Base-by-base conservation (phyloP, 2,113 vertebrate genomes). In the Vulpes ferrilata region DNA sequence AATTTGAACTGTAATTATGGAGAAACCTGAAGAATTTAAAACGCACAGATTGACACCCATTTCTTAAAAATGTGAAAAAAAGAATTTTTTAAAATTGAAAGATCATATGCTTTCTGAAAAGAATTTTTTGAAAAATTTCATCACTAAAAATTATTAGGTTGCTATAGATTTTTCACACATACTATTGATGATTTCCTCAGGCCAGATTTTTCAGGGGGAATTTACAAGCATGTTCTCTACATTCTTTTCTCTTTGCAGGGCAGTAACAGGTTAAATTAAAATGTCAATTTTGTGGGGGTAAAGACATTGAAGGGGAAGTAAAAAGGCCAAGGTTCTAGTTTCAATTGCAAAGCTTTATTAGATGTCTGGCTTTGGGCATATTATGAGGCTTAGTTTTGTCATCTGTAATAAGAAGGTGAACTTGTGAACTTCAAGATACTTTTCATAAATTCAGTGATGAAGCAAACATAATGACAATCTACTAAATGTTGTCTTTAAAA, bases 11-110 rank as follows among this genome's bases (percentile, higher is more conserved):
- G 11, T 51, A 79, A 35, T 65, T 69, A 85, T 8, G 71, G 32
- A 95, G 38, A 84, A 95, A 95, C 25, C n/a, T 69, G 60, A 51
- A 82, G 23, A 82, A 89, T 43, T 83, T 89, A 55, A 64, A 88
- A 89, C 13, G 12, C 4, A 74, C 64, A 82, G 55, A 30, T 23
- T 89, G 12, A 43, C 5, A 90, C 59, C 20, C 30, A 27, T 85
- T 85, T 90, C 65, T 91, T 53, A 43, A 82, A 67, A 57, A 85
- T 71, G n/a, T 51, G n/a, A 85, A 85, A 69, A 78, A 78, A 71
- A 51, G 3, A 27, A 16, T 62, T 20, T 73, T 60, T 60, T 71
- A 32, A 60, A 92, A 55, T 51, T 69, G 8, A 73, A 88, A 90
- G 10, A 89, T 55, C 5, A 82, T 53, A 32, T 22, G 38, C 35